These are phyloP conservation scores for Lacanobia wlatinum DNA, from an alignment of 2,888 invertebrate species.

Conservation along the genomic window DNA sequence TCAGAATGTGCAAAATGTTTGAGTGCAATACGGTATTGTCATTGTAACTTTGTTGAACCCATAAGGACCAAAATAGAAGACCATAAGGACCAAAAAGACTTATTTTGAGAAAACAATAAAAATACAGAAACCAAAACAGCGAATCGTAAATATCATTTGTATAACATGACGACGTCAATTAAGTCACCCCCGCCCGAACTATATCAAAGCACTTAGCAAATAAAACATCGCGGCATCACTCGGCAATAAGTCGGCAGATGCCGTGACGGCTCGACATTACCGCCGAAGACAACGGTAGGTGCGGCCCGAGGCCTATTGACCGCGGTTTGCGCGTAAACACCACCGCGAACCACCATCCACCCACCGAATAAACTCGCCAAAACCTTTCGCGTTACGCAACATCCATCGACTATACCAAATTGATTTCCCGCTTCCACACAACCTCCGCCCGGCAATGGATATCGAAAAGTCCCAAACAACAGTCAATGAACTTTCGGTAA, in stretches of 20 bases:
- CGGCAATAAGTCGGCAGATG: slow-evolving; percentile 86
- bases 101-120: slow-evolving; percentile 26
- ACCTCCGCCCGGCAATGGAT: slow-evolving; percentile 68
- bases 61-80: neutral
- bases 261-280: slow-evolving; percentile 88
- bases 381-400: slow-evolving; percentile 47
- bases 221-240: slow-evolving; percentile 81
- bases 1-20: too few relatives aligned
- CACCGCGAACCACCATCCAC: slow-evolving; percentile 74
- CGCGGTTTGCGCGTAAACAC: slow-evolving; percentile 88
- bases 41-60: neutral
- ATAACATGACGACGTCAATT: slow-evolving; percentile 85
- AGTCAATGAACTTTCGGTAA: slow-evolving; percentile 75
- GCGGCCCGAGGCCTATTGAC: slow-evolving; percentile 88
- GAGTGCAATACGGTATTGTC: neutral
- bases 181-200: slow-evolving; percentile 79
- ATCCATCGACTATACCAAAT: slow-evolving; percentile 65
- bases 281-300: slow-evolving; percentile 85
- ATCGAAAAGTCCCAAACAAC: slow-evolving; percentile 65
- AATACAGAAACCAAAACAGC: slow-evolving; percentile 59
- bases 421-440: neutral
- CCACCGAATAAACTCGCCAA: slow-evolving; percentile 55
- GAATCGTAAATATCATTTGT: slow-evolving; percentile 77
- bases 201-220: slow-evolving; percentile 87
- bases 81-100: neutral